Conservation (phyloP, 2,888 invertebrate species). For the Catocala nupta region DNA sequence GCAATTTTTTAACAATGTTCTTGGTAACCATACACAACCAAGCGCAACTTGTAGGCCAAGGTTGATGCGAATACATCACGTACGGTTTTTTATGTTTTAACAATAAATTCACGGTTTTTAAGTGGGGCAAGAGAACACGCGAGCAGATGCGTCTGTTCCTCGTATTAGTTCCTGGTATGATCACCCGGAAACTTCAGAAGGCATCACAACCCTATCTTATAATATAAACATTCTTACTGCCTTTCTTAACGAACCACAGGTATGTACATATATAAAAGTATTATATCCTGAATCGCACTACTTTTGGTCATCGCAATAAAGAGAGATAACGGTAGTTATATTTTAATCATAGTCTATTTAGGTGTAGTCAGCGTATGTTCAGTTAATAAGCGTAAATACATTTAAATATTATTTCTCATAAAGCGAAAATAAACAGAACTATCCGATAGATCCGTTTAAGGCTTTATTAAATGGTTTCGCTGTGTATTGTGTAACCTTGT, state of each 20-base stretch:
- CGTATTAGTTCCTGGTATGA: constrained; percentile 1
- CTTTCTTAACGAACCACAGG: neutral
- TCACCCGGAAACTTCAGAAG: neutral
- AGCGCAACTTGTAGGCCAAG: constrained; percentile 72
- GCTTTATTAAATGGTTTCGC: too few species aligned
- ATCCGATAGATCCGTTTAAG: too few species aligned
- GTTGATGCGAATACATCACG: constrained; percentile 61
- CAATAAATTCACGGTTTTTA: constrained; percentile 50
- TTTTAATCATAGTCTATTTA: too few species aligned
- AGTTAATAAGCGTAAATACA: too few species aligned
- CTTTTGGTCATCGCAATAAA: too few species aligned
- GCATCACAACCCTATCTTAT: neutral
- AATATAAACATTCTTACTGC: neutral
- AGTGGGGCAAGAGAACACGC: constrained; percentile 42
- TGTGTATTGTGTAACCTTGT: too few species aligned
- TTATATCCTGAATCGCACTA: too few species aligned
- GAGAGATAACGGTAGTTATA: too few species aligned
- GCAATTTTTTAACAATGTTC: constrained; percentile 39
- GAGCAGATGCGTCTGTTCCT: constrained; percentile 13
- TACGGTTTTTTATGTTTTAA: constrained; percentile 49
- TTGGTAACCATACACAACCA: constrained; percentile 36
- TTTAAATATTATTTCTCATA: too few species aligned
- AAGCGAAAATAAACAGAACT: too few species aligned
- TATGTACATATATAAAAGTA: too few species aligned
- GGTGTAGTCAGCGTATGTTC: too few species aligned